These are phyloP conservation scores for Allophyes oxyacanthae DNA, from an alignment of 2,888 invertebrate species.

Conservation along the genomic window DNA sequence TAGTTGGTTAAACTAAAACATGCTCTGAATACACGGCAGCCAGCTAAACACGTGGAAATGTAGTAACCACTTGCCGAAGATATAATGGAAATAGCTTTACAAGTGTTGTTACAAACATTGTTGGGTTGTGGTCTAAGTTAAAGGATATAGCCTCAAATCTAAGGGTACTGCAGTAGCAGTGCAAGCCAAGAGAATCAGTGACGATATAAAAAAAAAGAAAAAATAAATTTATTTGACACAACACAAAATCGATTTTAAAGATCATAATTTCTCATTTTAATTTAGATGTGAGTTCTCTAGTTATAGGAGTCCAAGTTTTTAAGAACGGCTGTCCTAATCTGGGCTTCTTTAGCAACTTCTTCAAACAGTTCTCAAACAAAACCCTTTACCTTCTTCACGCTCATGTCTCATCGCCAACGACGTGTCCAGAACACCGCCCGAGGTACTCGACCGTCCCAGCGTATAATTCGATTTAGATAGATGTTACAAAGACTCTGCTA, in stretches of 20 bases:
- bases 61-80: slow-evolving; percentile 61
- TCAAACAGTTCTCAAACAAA: not conserved
- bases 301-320: too few relatives aligned
- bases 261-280: too few relatives aligned
- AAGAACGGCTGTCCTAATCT: too few relatives aligned
- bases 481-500: slow-evolving; percentile 75
- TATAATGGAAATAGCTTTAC: slow-evolving; percentile 69
- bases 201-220: too few relatives aligned
- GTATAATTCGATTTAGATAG: slow-evolving; percentile 78
- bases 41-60: slow-evolving; percentile 60
- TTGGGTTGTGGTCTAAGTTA: slow-evolving; percentile 27
- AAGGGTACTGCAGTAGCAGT: too few relatives aligned
- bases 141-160: not conserved
- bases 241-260: too few relatives aligned
- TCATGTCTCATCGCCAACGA: slow-evolving; percentile 7
- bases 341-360: too few relatives aligned
- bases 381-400: slow-evolving; percentile 12
- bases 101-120: slow-evolving; percentile 63
- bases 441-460: slow-evolving; percentile 55
- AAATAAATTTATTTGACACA: too few relatives aligned
- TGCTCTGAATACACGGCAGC: slow-evolving; percentile 35
- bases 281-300: too few relatives aligned
- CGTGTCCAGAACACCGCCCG: slow-evolving; percentile 29
- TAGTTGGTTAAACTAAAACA: slow-evolving; percentile 45
- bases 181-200: too few relatives aligned